Base-by-base conservation (phyloP, 2,113 vertebrate genomes). In the Pseudolaguvia tuberculata region DNA sequence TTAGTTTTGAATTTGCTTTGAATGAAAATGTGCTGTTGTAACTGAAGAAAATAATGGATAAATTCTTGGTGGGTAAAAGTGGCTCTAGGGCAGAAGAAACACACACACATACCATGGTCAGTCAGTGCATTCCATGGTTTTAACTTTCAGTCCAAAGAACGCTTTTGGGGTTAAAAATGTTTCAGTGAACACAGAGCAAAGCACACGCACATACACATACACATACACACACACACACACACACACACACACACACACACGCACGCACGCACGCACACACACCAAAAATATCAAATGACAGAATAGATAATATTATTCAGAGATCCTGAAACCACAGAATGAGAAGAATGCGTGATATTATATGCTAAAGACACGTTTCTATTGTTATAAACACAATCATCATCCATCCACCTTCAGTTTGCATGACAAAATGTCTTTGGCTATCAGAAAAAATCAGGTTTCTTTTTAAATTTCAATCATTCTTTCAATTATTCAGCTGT, bases 111-210 rank as follows among this genome's bases (percentile, higher is more conserved):
- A 59, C 72, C 17, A 9, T 81, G 74, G 83, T 75, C 79, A 79
- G 45, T 62, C 17, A 63, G 51, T 63, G 63, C 63, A 77, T 84
- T 78, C 79, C 79, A 81, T 61, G 79, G 80, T 84, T 84, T 76
- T 75, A 84, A 92, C 91, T 92, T 91, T 92, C 92, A 87, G 83
- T 88, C 85, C 75, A 81, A 81, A 90, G 83, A 83, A 86, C 88
- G 12, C 87, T 82, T 91, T 90, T 90, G 87, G 89, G 87, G 86
- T 87, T 91, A 88, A 89, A 87, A 92, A 85, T 80, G 85, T 89
- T 87, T 87, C 83, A 88, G 18, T 67, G 21, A 84, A 75, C 20
- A 31, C 25, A 62, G 23, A 39, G 42, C 35, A 62, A n/a, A n/a
- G n/a, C n/a, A n/a, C n/a, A n/a, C n/a, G n/a, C n/a, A n/a, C n/a